These are phyloP conservation scores for Oeneis ivallda DNA, from an alignment of 2,888 invertebrate species.

Conservation along the genomic window DNA sequence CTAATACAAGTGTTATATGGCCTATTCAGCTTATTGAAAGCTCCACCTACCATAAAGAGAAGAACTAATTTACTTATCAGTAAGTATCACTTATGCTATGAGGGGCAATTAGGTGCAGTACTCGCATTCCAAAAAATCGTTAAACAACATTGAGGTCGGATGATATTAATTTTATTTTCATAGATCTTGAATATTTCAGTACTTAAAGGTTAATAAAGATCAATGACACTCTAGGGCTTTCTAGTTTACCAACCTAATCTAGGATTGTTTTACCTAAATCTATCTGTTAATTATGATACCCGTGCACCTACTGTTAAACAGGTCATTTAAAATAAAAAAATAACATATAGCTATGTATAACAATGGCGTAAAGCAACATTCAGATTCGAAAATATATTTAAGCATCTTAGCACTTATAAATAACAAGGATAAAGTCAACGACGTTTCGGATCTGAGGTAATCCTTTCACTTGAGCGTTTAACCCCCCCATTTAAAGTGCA, in stretches of 20 bases:
- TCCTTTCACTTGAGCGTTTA: slow-evolving; percentile 77
- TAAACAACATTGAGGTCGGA: neutral
- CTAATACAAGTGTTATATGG: neutral
- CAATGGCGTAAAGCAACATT: slow-evolving; percentile 19
- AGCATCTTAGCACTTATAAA: slow-evolving; percentile 45
- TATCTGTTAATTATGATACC: too few species aligned
- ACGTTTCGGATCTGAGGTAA: slow-evolving; percentile 56
- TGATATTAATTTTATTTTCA: too few species aligned
- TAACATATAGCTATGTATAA: neutral
- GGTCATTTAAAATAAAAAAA: neutral
- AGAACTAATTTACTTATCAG: neutral
- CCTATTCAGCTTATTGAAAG: neutral
- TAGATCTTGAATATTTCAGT: too few species aligned
- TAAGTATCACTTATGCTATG: neutral
- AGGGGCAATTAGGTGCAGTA: too few species aligned
- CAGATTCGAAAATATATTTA: slow-evolving; percentile 17
- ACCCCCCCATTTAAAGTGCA: slow-evolving; percentile 73
- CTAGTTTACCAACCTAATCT: too few species aligned
- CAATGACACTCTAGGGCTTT: too few species aligned
- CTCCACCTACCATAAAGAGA: neutral
- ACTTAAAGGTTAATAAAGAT: neutral
- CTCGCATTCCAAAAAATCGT: too few species aligned
- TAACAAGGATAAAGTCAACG: slow-evolving; percentile 43
- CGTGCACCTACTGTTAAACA: too few species aligned
- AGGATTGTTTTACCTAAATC: too few species aligned